Conservation (phyloP, 2,113 vertebrate species). For the Marmota monax region DNA sequence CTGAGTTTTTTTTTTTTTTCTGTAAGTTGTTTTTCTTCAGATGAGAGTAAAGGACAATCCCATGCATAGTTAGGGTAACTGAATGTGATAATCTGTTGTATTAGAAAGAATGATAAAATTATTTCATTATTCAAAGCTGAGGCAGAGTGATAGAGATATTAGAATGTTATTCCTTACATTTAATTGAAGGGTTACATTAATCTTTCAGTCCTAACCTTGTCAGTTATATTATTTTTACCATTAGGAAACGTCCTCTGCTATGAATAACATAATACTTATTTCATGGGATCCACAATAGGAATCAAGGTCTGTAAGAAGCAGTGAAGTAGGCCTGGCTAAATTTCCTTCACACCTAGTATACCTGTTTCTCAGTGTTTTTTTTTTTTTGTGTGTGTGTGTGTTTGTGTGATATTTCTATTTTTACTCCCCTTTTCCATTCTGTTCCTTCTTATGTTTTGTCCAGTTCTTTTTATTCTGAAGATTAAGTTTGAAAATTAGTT, state of each 20-base stretch:
- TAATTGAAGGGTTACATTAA: background rate
- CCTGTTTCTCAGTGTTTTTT: background rate
- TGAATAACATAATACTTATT: background rate
- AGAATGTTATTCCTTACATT: slow-evolving; percentile 4
- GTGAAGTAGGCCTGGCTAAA: background rate
- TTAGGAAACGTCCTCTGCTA: background rate
- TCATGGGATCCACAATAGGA: background rate
- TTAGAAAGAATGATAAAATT: background rate
- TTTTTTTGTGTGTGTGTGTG: background rate
- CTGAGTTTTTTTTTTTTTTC: background rate
- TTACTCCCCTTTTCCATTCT: background rate
- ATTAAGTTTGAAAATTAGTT: slow-evolving; percentile 21
- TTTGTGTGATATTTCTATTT: background rate
- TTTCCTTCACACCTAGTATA: background rate
- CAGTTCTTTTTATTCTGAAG: slow-evolving; percentile 3
- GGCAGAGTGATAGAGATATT: background rate
- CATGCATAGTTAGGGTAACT: background rate
- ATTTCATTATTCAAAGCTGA: background rate
- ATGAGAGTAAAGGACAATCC: background rate
- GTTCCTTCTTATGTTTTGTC: background rate
- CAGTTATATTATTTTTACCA: background rate
- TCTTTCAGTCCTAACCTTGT: background rate
- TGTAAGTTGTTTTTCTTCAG: background rate
- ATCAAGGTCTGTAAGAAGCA: background rate
- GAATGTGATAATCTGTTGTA: background rate